Evolutionary conservation across 2,797 vertebrate species (phyloP).

Genomic region (Pampus argenteus): DNA sequence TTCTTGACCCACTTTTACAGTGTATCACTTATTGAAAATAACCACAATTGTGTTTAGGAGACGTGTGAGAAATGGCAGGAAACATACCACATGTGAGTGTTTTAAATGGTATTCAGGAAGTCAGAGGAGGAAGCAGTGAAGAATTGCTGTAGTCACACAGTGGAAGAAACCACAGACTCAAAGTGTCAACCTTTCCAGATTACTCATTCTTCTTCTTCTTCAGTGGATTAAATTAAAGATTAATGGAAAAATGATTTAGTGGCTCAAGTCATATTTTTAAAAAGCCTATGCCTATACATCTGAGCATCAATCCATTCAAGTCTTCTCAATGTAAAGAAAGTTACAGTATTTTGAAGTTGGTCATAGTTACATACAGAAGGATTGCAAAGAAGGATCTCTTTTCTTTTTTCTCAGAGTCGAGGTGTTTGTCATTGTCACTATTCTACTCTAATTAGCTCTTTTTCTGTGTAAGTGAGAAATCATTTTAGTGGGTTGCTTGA

Average conservation of each 20-base stretch:
- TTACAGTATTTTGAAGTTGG: constrained; percentile 11
- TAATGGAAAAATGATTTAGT: constrained; percentile 17
- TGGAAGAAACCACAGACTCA: constrained; percentile 56
- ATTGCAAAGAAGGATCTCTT: background rate
- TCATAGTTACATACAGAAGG: background rate
- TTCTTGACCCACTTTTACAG: background rate
- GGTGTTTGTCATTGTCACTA: background rate
- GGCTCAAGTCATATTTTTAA: constrained; percentile 11
- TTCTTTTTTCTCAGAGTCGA: background rate
- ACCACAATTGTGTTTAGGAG: constrained; percentile 17
- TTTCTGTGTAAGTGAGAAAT: background rate
- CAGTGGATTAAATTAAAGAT: constrained; percentile 2
- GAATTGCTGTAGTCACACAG: constrained; percentile 71
- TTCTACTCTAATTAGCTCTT: background rate
- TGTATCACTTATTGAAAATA: constrained; percentile 7
- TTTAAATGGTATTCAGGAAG: constrained; percentile 80
- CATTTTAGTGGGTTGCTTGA: constrained; percentile 1
- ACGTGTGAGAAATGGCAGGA: constrained; percentile 72
- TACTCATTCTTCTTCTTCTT: no score
- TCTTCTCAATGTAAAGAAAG: background rate
- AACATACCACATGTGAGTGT: constrained; percentile 72
- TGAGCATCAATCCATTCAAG: background rate
- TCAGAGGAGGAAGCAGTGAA: constrained; percentile 76
- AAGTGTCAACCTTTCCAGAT: no score
- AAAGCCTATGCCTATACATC: background rate